Percentiles rank a stretch among this genome's conserved stretches.
Evolutionary conservation across 2,888 invertebrate genomes (phyloP).

Genomic region (Melitaea athalia): DNA sequence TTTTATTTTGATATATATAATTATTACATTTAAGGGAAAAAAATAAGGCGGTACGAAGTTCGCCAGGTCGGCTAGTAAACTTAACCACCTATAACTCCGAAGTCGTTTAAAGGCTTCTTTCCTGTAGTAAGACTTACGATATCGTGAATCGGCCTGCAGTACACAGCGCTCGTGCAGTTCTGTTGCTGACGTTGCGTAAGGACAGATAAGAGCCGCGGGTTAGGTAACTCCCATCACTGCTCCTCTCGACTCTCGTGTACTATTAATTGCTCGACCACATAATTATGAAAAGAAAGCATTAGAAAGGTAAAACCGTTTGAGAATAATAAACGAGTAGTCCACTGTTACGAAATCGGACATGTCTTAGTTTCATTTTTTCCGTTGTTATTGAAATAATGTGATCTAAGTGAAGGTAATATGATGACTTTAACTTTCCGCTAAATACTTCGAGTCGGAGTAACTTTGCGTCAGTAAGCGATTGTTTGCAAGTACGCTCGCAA

Average conservation of each 20-base stretch:
- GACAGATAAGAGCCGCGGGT: constrained; percentile 7
- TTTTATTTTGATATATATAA: too few relatives aligned
- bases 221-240: constrained; percentile 13
- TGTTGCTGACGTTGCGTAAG: constrained; percentile 7
- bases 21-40: too few relatives aligned
- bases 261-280: neutral
- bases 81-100: too few relatives aligned
- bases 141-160: neutral
- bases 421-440: neutral
- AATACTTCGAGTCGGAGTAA: too few relatives aligned
- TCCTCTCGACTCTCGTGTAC: neutral
- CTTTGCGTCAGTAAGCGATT: constrained; percentile 17
- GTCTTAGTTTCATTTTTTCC: neutral
- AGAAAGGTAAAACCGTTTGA: neutral
- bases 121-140: too few relatives aligned
- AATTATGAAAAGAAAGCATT: constrained; percentile 5
- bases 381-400: neutral
- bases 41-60: too few relatives aligned
- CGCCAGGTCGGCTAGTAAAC: too few relatives aligned
- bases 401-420: neutral
- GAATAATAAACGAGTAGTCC: neutral
- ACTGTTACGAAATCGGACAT: neutral
- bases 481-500: neutral
- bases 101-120: too few relatives aligned
- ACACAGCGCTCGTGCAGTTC: neutral